A percentile compares a stretch with the other conserved stretches of the same genome.
These are phyloP conservation scores for Saccopteryx bilineata DNA, from an alignment of 2,113 vertebrate species.

Conservation along the genomic window DNA sequence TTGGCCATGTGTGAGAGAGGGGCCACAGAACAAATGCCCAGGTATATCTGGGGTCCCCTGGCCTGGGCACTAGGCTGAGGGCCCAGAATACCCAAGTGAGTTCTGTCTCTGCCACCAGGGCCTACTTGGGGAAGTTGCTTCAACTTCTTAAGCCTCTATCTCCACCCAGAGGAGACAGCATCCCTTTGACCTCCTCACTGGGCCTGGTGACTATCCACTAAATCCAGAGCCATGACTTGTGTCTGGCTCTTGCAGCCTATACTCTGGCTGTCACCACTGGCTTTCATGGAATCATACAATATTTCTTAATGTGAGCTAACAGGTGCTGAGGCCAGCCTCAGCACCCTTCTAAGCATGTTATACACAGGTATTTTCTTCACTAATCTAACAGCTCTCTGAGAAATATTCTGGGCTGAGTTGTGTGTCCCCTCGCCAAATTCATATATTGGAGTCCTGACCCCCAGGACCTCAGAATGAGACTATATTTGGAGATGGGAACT, in stretches of 20 bases:
- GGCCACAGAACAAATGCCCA: neutral
- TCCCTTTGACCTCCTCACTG: too few relatives aligned
- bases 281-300: rapidly evolving
- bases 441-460: too few relatives aligned
- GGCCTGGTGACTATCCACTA: rapidly evolving
- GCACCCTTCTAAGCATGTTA: neutral
- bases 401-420: neutral
- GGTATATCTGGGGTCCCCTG: neutral
- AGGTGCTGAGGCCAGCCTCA: too few relatives aligned
- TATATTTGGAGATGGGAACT: neutral
- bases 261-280: neutral
- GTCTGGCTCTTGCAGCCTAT: neutral
- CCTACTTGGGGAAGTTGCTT: neutral
- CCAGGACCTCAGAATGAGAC: neutral
- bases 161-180: too few relatives aligned
- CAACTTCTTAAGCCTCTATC: neutral
- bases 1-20: neutral
- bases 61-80: neutral
- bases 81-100: neutral
- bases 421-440: neutral
- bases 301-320: neutral
- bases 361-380: rapidly evolving
- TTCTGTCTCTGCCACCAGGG: neutral
- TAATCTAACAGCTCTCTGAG: neutral
- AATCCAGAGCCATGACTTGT: too few relatives aligned